Evolutionary conservation across 2,888 invertebrate genomes (phyloP).

Genomic region (Salticus scenicus): DNA sequence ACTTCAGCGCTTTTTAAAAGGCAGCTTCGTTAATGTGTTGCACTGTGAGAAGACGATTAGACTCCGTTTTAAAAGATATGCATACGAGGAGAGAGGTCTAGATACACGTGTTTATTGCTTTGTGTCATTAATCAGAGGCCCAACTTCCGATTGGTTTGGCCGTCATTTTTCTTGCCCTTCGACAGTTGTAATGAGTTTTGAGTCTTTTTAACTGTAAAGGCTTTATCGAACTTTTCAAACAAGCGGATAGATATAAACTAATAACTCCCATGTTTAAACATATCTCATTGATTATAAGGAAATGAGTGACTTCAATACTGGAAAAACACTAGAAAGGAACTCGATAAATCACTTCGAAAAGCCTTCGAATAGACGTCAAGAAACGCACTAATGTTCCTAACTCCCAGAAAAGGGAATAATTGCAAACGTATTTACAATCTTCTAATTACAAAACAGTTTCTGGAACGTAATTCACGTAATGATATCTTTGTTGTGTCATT

Average conservation of each 20-base stretch:
- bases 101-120: conserved; percentile 59
- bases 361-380: neutral
- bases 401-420: neutral
- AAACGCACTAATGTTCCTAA: neutral
- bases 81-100: neutral
- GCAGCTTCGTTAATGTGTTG: conserved; percentile 45
- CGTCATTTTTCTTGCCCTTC: conserved; percentile 9
- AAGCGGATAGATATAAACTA: neutral
- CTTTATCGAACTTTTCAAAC: conserved; percentile 9
- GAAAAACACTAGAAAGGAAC: neutral
- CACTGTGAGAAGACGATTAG: conserved; percentile 39
- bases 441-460: conserved; percentile 9
- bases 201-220: conserved; percentile 11
- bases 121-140: conserved; percentile 43
- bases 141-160: conserved; percentile 12
- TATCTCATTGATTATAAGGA: neutral
- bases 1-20: conserved; percentile 34
- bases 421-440: neutral
- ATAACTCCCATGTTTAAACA: neutral
- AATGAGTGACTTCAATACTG: neutral
- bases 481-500: neutral
- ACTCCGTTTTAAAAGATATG: conserved; percentile 13
- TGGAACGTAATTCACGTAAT: neutral
- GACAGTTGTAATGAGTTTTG: conserved; percentile 12
- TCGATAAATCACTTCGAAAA: neutral